These are phyloP conservation scores for Anguilla megastoma DNA, from an alignment of 2,797 vertebrate species.

Conservation along the genomic window DNA sequence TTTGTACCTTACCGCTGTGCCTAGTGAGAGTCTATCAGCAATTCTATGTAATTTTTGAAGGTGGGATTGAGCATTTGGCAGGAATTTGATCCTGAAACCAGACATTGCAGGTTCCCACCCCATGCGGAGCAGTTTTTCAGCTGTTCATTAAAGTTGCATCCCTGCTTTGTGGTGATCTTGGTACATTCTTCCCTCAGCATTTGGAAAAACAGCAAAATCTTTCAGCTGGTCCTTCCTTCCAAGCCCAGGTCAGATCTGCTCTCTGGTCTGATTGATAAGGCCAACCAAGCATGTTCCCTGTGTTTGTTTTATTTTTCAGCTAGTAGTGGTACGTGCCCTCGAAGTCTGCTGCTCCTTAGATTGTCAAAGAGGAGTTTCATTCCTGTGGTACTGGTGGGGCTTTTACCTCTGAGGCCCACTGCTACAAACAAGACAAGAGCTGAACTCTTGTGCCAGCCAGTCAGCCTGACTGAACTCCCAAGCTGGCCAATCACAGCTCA, in stretches of 20 bases:
- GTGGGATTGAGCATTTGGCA: too few relatives aligned
- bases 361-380: not conserved
- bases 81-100: too few relatives aligned
- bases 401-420: not conserved
- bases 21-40: not conserved
- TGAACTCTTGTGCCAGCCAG: not conserved
- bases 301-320: not conserved
- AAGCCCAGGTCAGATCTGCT: not conserved
- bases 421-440: not conserved
- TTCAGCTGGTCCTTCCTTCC: not conserved
- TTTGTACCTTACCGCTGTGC: not conserved
- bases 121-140: too few relatives aligned
- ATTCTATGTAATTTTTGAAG: too few relatives aligned
- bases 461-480: conserved; percentile 13
- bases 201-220: not conserved
- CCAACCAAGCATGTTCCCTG: not conserved
- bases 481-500: not conserved
- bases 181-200: too few relatives aligned
- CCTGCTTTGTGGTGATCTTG: too few relatives aligned
- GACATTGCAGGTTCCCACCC: too few relatives aligned
- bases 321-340: conserved; percentile 20
- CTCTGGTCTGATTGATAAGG: not conserved
- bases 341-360: not conserved
- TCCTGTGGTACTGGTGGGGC: not conserved
- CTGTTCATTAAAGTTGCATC: too few relatives aligned